Conservation (phyloP, 2,797 vertebrate genomes). For the Iguana delicatissima region DNA sequence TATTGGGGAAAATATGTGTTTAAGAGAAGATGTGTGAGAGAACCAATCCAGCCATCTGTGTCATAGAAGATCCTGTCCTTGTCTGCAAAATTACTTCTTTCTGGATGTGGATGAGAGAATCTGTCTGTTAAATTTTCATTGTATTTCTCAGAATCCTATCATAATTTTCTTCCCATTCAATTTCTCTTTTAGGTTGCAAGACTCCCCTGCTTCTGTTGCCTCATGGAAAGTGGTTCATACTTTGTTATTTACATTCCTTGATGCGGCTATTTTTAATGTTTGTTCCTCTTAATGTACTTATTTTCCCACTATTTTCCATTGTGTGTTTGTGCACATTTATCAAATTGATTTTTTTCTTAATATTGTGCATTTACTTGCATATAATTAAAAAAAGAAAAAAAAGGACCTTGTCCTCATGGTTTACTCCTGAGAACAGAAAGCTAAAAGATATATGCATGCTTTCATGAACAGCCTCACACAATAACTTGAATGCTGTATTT, state of each 20-base stretch:
- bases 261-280: no score
- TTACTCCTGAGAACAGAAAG: neutral
- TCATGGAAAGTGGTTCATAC: no score
- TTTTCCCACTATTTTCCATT: neutral
- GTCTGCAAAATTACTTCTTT: neutral
- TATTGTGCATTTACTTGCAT: neutral
- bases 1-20: no score
- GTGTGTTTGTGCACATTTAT: neutral
- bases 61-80: neutral
- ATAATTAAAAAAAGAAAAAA: neutral
- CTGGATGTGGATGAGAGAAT: neutral
- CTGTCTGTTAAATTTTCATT: no score
- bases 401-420: neutral
- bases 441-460: neutral
- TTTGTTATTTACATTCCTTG: no score
- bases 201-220: no score
- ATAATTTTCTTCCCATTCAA: no score
- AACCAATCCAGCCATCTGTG: neutral
- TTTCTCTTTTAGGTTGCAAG: no score
- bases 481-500: neutral
- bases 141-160: no score
- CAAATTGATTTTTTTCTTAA: neutral
- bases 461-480: neutral
- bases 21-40: neutral
- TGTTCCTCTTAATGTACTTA: neutral